Evolutionary conservation across 2,888 invertebrate species (phyloP), one percentile per base, ranked within the genome.

Genomic region (Itoplectis maculator): DNA sequence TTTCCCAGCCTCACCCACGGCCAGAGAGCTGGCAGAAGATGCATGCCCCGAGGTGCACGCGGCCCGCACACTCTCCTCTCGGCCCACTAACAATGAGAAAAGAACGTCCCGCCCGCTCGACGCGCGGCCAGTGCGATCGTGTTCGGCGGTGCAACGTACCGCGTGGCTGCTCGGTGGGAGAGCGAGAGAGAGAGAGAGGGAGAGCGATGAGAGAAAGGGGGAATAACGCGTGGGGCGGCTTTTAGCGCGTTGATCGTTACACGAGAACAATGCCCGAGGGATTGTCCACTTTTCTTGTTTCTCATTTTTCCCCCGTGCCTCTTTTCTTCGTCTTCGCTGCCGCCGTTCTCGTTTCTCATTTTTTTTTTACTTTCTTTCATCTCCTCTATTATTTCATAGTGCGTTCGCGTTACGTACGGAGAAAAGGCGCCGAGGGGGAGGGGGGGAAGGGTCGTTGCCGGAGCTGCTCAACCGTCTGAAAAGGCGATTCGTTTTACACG

Each of bases 201-300:
- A 49, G 13, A n/a, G 49, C 29, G 29, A 29, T 18, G 42, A 23
- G 35, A 51, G 70, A 8, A 45, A 3, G n/a, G 40, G 37, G 11
- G 37, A n/a, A n/a, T 8, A 68, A 51, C 69, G 29, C 49, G 61
- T 29, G 51, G 73, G 79, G 37, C 49, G 59, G 66, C 73, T 74
- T 79, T 79, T 79, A 79, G 79, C 51, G 40, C 68, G 66, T 42
- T 74, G 73, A 68, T 79, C 79, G 79, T 74, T 79, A 74, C 68
- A 61, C 61, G 42, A 49, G 74, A 79, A 79, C 74, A 79, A 74
- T 79, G 68, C 68, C 59, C 61, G 59, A 66, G 49, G 68, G 59
- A 79, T 74, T 79, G 73, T 73, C 68, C 79, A 79, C 73, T 78
- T 63, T 74, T 49, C 79, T 79, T 63, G 69, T 66, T 63, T 65